Evolutionary conservation across 2,113 vertebrate species (phyloP).

Genomic region (Oryzias javanicus): DNA sequence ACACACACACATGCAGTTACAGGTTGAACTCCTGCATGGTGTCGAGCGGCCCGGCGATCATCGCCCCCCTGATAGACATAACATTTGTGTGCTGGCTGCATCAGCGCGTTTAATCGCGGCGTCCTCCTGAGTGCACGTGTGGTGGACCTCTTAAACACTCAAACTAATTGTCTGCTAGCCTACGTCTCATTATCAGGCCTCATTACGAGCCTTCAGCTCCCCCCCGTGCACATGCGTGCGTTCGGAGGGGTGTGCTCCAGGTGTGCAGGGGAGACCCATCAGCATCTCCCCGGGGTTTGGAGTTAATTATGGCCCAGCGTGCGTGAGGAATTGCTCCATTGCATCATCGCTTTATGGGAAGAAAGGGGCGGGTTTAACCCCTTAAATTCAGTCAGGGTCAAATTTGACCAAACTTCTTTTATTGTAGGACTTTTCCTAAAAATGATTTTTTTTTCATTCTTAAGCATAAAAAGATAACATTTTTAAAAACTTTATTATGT

Average conservation of each 20-base stretch:
- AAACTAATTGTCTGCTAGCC: conserved; percentile 48
- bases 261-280: conserved; percentile 19
- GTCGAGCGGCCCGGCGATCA: conserved; percentile 40
- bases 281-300: conserved; percentile 8
- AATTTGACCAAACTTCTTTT: too few relatives aligned
- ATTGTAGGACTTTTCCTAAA: too few relatives aligned
- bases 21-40: conserved; percentile 39
- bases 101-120: conserved; percentile 37
- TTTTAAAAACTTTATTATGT: too few relatives aligned
- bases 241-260: conserved; percentile 12
- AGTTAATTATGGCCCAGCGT: conserved; percentile 24
- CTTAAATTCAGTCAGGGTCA: not conserved
- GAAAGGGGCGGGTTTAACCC: conserved; percentile 8
- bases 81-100: conserved; percentile 45
- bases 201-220: conserved; percentile 45
- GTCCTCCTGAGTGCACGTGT: conserved; percentile 48
- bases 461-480: too few relatives aligned
- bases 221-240: not conserved
- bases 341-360: conserved; percentile 22
- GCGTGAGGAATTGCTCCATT: conserved; percentile 20
- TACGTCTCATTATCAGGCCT: conserved; percentile 55
- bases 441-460: too few relatives aligned
- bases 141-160: conserved; percentile 42
- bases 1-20: conserved; percentile 9
- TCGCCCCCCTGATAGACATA: conserved; percentile 42